These are phyloP conservation scores for Meloe dianella DNA, from an alignment of 2,888 invertebrate species.

Conservation along the genomic window DNA sequence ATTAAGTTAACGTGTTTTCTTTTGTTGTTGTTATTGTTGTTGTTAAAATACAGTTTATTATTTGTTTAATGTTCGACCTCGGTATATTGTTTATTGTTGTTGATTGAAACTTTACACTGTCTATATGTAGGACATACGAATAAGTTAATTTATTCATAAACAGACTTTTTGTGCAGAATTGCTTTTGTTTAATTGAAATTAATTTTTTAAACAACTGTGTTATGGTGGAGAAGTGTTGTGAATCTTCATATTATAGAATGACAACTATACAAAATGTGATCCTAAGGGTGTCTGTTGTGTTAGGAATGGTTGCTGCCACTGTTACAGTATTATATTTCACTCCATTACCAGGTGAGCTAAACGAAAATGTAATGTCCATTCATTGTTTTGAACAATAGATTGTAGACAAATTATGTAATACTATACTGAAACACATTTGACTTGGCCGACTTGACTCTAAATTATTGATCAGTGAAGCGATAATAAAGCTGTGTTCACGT, in stretches of 20 bases:
- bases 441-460: too few species aligned
- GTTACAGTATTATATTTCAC: slow-evolving; percentile 74
- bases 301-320: slow-evolving; percentile 70
- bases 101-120: background rate
- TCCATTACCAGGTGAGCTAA: slow-evolving; percentile 71
- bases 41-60: background rate
- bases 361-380: slow-evolving; percentile 9
- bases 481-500: too few species aligned
- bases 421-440: too few species aligned
- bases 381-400: too few species aligned
- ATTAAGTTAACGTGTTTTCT: background rate
- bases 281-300: slow-evolving; percentile 70
- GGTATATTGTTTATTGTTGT: background rate
- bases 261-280: slow-evolving; percentile 61
- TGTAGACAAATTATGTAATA: too few species aligned
- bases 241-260: slow-evolving; percentile 42
- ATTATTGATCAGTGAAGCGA: too few species aligned
- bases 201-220: slow-evolving; percentile 9
- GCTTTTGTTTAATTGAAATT: too few species aligned
- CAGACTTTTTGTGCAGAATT: too few species aligned
- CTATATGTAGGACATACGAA: background rate
- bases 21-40: background rate
- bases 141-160: too few species aligned
- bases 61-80: background rate
- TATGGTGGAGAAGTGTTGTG: slow-evolving; percentile 26